These are phyloP conservation scores for Cryptops parisi DNA, from an alignment of 2,888 invertebrate genomes.

Conservation along the genomic window DNA sequence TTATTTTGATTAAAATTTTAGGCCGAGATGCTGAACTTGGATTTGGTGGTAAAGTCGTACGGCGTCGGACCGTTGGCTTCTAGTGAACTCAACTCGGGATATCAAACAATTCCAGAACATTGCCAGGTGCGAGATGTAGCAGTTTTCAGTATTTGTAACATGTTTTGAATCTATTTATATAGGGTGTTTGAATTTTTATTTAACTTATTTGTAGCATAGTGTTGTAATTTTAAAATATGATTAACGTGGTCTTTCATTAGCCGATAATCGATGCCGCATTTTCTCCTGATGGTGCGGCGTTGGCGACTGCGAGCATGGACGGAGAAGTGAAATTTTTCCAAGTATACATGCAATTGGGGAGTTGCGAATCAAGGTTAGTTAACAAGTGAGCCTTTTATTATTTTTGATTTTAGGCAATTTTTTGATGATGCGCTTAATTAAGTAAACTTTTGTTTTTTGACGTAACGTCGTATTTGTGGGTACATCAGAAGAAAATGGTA, in stretches of 20 bases:
- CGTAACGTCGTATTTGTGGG: too few relatives aligned
- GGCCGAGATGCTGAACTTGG: slow-evolving; percentile 43
- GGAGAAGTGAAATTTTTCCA: slow-evolving; percentile 89
- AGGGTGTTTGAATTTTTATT: not conserved
- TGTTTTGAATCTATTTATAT: not conserved
- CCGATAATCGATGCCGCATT: slow-evolving; percentile 72
- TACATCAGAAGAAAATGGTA: too few relatives aligned
- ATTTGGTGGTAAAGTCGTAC: slow-evolving; percentile 34
- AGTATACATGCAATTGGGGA: slow-evolving; percentile 29
- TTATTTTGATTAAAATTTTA: slow-evolving; percentile 23
- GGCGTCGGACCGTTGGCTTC: slow-evolving; percentile 24
- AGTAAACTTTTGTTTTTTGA: too few relatives aligned
- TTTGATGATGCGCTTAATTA: too few relatives aligned
- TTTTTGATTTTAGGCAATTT: not conserved
- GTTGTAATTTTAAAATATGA: not conserved
- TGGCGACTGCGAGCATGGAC: slow-evolving; percentile 76
- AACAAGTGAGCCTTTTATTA: not conserved
- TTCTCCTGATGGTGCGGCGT: slow-evolving; percentile 86
- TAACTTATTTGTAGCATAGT: not conserved
- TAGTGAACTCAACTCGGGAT: slow-evolving; percentile 18
- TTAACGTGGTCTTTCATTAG: slow-evolving; percentile 22
- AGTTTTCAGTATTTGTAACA: too few relatives aligned
- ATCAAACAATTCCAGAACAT: slow-evolving; percentile 19
- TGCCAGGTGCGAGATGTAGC: slow-evolving; percentile 18
- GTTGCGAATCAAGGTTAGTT: slow-evolving; percentile 20